Percentiles rank a stretch among this genome's conserved stretches.
phyloP scores from a whole-genome alignment of 2,113 vertebrate species.

The Panthera leo region DNA sequence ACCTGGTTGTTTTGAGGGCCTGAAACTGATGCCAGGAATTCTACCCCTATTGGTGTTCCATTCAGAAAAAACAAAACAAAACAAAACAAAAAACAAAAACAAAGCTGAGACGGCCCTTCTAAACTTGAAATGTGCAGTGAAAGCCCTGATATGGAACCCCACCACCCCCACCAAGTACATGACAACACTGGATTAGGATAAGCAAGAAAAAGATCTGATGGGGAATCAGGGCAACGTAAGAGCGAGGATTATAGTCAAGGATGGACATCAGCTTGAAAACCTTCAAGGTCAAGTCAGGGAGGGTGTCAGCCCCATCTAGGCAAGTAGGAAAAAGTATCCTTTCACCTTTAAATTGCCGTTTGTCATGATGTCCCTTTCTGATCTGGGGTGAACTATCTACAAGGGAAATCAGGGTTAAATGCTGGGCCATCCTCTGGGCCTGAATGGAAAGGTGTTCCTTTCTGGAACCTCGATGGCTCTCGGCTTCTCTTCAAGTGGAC shows the following conservation, averaged over 20 bases:
- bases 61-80: neutral
- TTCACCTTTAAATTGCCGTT: neutral
- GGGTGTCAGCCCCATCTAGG: neutral
- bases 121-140: slow-evolving; percentile 11
- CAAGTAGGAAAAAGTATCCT: neutral
- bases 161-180: slow-evolving; percentile 29
- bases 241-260: slow-evolving; percentile 57
- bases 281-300: slow-evolving; percentile 63
- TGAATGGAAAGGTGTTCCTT: neutral
- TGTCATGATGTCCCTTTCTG: neutral
- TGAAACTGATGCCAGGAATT: neutral
- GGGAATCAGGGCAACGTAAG: slow-evolving; percentile 39
- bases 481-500: neutral
- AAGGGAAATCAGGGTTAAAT: neutral
- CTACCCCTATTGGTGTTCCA: neutral
- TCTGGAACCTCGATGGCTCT: neutral
- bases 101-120: neutral
- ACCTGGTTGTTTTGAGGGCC: neutral
- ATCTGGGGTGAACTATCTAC: neutral
- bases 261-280: neutral
- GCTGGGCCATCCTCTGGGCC: neutral
- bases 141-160: slow-evolving; percentile 4
- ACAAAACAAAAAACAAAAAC: too few species aligned
- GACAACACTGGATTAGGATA: neutral
- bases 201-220: slow-evolving; percentile 55